phyloP scores from a whole-genome alignment of 2,113 vertebrate species.

The Labrus mixtus region DNA sequence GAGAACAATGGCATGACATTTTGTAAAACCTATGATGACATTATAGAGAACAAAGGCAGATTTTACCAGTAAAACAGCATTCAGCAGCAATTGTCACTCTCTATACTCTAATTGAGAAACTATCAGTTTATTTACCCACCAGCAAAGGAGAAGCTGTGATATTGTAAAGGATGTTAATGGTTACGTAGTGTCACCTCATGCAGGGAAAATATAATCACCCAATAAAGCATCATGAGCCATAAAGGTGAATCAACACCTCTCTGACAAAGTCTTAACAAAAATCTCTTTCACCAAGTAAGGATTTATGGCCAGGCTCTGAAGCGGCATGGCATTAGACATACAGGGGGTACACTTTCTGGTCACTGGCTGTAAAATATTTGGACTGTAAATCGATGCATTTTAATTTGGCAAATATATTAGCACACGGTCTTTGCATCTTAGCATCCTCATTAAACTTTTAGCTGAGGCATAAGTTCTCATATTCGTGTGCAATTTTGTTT shows the following conservation, averaged over 20 bases:
- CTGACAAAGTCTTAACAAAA: constrained; percentile 28
- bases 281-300: constrained; percentile 9
- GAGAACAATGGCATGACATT: background rate
- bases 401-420: constrained; percentile 2
- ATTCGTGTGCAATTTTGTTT: background rate
- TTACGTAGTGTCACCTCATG: constrained; percentile 17
- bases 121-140: background rate
- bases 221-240: constrained; percentile 40
- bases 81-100: background rate
- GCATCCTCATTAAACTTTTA: background rate
- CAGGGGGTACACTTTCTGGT: background rate
- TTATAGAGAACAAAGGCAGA: too few relatives aligned
- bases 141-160: background rate
- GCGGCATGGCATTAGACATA: background rate
- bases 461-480: background rate
- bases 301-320: constrained; percentile 13
- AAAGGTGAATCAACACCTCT: constrained; percentile 45
- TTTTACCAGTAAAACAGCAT: too few relatives aligned
- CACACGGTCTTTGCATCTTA: background rate
- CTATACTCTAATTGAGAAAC: background rate
- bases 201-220: constrained; percentile 43
- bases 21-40: too few relatives aligned
- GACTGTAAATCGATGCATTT: constrained; percentile 24
- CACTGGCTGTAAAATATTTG: constrained; percentile 24
- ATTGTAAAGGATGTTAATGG: background rate